These are phyloP conservation scores for Pipra filicauda DNA, from an alignment of 2,113 vertebrate genomes.

Conservation along the genomic window DNA sequence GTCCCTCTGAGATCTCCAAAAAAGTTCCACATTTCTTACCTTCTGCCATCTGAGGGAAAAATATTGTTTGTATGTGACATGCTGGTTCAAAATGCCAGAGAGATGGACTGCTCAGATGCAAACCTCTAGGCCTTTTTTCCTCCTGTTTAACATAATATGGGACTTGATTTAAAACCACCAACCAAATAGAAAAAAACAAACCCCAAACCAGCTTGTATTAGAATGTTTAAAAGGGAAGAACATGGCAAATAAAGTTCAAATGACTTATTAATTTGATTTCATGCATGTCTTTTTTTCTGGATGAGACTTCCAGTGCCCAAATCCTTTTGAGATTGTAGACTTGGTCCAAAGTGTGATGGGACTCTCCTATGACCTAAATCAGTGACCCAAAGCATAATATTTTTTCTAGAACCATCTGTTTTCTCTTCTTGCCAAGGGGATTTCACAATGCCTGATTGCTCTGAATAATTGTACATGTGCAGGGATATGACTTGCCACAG, in stretches of 20 bases:
- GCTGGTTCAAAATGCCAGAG: not conserved
- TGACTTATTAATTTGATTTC: not conserved
- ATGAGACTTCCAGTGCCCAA: not conserved
- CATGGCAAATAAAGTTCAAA: not conserved
- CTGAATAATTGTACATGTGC: conserved; percentile 39
- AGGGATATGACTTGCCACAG: conserved; percentile 21
- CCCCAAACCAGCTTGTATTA: not conserved
- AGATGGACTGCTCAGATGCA: not conserved
- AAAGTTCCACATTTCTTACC: not conserved
- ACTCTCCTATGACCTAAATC: conserved; percentile 25
- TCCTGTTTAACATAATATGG: not conserved
- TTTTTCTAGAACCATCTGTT: conserved; percentile 64
- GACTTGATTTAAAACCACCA: not conserved
- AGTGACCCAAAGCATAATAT: conserved; percentile 49
- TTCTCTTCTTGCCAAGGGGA: conserved; percentile 59
- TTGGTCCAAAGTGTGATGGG: conserved; percentile 33
- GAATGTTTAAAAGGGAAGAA: not conserved
- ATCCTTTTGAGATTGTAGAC: conserved; percentile 10
- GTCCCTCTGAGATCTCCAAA: not conserved
- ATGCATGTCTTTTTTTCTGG: not conserved
- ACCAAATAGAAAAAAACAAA: not conserved
- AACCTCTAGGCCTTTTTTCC: not conserved
- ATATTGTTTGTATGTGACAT: not conserved
- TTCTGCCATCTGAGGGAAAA: not conserved
- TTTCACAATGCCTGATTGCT: conserved; percentile 60